Evolutionary conservation across 1,140 invertebrate genomes (phyloP), one percentile per base, ranked within the genome.

Genomic region (Cotesia vestalis): DNA sequence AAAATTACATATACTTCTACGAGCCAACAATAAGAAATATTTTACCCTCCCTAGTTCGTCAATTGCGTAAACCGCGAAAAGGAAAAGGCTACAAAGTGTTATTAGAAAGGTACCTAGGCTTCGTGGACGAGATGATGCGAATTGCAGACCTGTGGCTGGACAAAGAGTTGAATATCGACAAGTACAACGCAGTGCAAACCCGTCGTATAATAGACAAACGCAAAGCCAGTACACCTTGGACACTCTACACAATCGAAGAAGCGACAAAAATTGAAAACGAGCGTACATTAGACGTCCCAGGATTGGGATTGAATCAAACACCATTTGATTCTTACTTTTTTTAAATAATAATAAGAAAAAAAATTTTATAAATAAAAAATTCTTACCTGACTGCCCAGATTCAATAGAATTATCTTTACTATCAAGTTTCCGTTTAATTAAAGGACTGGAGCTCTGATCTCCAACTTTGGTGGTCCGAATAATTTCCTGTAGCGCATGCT

Each of bases 121-220:
- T 92, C 81, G 89, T 91, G 66, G 88, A 91, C 77, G 90, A 91
- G 78, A 91, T 92, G 89, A 89, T 87, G 57, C 85, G 87, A 69
- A 88, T 91, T 17, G 86, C 86, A 63, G 86, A 88, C 40, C 80
- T 90, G 17, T 91, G 90, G 88, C 84, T 87, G 27, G 90, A 91
- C 71, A 88, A 88, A 59, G 89, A 90, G 72, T 84, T 88, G n/a
- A 82, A 89, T n/a, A 89, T 91, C 74, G 88, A 89, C 75, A 87
- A 89, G 72, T 91, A 71, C 27, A 77, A 71, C 53, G 72, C 75
- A 0, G 71, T 76, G 36, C 76, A 76, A 78, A 71, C 76, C n/a
- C 52, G 66, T 61, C 63, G 73, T 67, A 61, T 78, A 40, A 70
- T 78, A 64, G 74, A 76, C 34, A 67, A 53, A 35, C 64, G 17